Evolutionary conservation across 2,113 vertebrate species (phyloP), one percentile per base, ranked within the genome.

Genomic region (Dipodomys ordii): DNA sequence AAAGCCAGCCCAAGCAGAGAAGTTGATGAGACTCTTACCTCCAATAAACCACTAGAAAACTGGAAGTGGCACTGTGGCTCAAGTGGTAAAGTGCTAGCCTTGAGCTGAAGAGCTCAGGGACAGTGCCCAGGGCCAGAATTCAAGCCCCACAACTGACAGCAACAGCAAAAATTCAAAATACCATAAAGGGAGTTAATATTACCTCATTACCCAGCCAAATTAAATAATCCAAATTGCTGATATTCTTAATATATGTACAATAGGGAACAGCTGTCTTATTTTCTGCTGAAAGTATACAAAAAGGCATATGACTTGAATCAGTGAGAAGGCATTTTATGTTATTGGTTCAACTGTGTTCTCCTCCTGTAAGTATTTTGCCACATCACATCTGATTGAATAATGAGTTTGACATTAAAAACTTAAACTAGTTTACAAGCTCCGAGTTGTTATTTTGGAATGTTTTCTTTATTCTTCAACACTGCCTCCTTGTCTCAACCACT

Each of bases 341-440:
- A 64, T 28, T 71, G 16, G 18, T 71, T 82, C 64, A 53, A 9
- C 8, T 81, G 10, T 11, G 6, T 73, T 32, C 32, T 92, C 81
- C 23, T n/a, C 64, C 88, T 69, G 4, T 30, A 39, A 35, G 12
- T 72, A 8, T 89, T 95, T 93, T 84, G 92, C 73, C 57, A 83
- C 8, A 32, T 87, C 46, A 13, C 32, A 68, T 89, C 78, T 95
- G 19, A 30, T 39, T 67, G 12, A 76, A 53, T 30, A 19, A 71
- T 4, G 79, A 28, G 20, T 69, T 83, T 72, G 67, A 76, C 77
- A 81, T 92, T 80, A 64, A 77, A 94, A 83, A 32, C 46, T 57
- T 57, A 57, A 87, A 83, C 72, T 72, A 79, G 25, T 93, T 57
- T 88, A 85, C 69, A 15, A 9, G 27, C n/a, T 77, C 60, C 46